Base-by-base conservation (phyloP, 2,888 invertebrate genomes). In the Tryphoninae sp. region DNA sequence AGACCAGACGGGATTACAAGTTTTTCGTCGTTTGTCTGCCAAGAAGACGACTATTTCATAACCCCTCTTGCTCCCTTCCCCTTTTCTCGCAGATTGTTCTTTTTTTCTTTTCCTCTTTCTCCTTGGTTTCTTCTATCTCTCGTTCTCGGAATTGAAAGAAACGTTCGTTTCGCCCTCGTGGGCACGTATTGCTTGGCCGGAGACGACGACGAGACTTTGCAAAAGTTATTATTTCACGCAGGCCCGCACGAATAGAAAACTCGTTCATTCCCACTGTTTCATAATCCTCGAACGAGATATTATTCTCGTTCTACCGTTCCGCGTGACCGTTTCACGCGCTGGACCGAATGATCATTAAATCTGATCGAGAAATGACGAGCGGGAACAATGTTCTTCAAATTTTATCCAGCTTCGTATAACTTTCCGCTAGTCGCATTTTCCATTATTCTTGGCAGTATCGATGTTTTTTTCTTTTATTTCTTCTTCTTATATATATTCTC, bases 21-120 rank as follows among this genome's bases (percentile, higher is more conserved):
- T 87, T 89, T 89, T 89, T 88, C 87, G 62, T 64, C 76, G 87
- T 89, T 87, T 86, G 88, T 88, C 89, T 86, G 84, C 86, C 65
- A 76, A 59, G 83, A 80, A 61, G 84, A 80, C 82, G 84, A 86
- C 87, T 87, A 88, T 89, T 89, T 88, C 85, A 86, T 84, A 85
- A 88, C 53, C 26, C 80, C 84, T 71, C 85, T 88, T 86, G 82
- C 85, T 85, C 75, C 65, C 78, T 73, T 65, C 61, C 58, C 55
- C 40, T 55, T 69, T 65, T 13, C 49, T 19, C 76, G n/a, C 16
- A 13, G 22, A 19, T 1, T 19, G 19, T 19, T 19, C 40, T 67
- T 71, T 71, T 64, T 61, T 62, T 65, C n/a, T 33, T 62, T n/a
- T 65, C 40, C 67, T 61, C 8, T 78, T 23, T 64, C 69, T 68